Percentiles rank a stretch among this genome's conserved stretches.
Conservation (phyloP, 2,888 invertebrate genomes). For the Hydriomena furcata region DNA sequence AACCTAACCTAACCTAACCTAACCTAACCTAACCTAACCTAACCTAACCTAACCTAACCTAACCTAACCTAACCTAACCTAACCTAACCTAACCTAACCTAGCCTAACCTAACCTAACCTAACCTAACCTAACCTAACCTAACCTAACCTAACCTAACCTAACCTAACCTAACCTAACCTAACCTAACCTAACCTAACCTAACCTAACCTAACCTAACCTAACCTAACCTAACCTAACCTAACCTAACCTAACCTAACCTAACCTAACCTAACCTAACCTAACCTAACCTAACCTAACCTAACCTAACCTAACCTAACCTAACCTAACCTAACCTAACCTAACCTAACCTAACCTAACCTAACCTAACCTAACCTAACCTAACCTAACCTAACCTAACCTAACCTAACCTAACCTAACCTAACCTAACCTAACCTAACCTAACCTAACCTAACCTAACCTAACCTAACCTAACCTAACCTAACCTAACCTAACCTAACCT, state of each 20-base stretch:
- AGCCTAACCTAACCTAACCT: constrained; percentile 28
- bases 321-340: constrained; percentile 25
- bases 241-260: constrained; percentile 30
- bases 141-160: constrained; percentile 31
- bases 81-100: constrained; percentile 34
- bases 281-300: constrained; percentile 30
- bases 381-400: too few species aligned
- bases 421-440: too few species aligned
- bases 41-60: constrained; percentile 35
- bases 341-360: too few species aligned
- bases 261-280: constrained; percentile 30
- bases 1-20: constrained; percentile 5
- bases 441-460: too few species aligned
- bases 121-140: constrained; percentile 28
- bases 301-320: constrained; percentile 27
- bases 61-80: constrained; percentile 34
- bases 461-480: too few species aligned
- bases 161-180: constrained; percentile 31
- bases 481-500: too few species aligned
- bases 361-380: too few species aligned
- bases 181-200: constrained; percentile 30
- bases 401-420: too few species aligned
- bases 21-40: constrained; percentile 30
- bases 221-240: constrained; percentile 29
- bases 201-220: constrained; percentile 31